Percentiles rank a stretch among this genome's conserved stretches.
These are phyloP conservation scores for Promerops cafer DNA, from an alignment of 2,113 vertebrate genomes.

Conservation along the genomic window DNA sequence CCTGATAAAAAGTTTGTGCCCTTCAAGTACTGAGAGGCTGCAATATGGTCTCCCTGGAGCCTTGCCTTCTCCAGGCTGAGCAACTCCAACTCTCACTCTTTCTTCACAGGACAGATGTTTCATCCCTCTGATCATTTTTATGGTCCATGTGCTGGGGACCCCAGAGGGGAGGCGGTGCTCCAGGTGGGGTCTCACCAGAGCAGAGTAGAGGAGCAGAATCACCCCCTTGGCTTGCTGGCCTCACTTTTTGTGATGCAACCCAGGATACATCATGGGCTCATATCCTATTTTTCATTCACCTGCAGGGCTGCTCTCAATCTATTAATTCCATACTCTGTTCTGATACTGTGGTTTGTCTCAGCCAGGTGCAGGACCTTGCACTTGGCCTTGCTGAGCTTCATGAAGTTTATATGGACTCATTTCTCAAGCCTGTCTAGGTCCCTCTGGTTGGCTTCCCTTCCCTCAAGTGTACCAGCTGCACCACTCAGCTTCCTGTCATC, in stretches of 20 bases:
- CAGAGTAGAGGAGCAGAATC: background rate
- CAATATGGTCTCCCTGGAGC: background rate
- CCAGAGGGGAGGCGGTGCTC: background rate
- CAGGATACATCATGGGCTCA: rapidly evolving
- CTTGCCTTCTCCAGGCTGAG: background rate
- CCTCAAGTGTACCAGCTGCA: background rate
- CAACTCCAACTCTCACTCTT: background rate
- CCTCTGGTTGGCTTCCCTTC: background rate
- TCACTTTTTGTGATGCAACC: background rate
- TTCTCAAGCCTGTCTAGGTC: background rate
- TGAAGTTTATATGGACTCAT: background rate
- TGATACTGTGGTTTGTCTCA: background rate
- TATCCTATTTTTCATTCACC: background rate
- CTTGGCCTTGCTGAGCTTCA: background rate
- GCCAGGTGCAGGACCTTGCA: background rate
- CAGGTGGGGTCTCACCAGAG: background rate
- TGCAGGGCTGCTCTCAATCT: background rate
- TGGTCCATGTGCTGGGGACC: too few relatives aligned
- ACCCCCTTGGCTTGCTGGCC: background rate
- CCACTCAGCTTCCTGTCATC: background rate
- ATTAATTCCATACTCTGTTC: background rate
- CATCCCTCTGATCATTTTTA: background rate
- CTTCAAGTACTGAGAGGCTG: background rate
- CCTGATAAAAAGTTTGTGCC: background rate
- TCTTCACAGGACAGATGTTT: background rate